Evolutionary conservation across 2,888 invertebrate species (phyloP).

Genomic region (Caenorhabditis wallacei): DNA sequence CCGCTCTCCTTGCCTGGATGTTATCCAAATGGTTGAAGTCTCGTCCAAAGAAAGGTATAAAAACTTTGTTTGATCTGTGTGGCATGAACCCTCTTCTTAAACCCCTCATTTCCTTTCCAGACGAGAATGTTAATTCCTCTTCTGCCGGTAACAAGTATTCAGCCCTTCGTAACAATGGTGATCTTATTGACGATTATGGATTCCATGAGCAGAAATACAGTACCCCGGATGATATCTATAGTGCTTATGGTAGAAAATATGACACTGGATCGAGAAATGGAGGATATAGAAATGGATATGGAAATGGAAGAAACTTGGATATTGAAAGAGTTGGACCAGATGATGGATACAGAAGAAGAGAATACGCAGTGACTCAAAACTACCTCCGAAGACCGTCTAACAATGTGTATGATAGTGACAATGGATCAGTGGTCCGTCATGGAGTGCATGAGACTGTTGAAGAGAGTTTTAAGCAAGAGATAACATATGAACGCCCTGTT

Average conservation of each 20-base stretch:
- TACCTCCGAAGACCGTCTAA: conserved; percentile 63
- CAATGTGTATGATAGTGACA: conserved; percentile 65
- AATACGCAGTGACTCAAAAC: conserved; percentile 54
- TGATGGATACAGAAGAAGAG: conserved; percentile 61
- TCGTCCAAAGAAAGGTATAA: conserved; percentile 79
- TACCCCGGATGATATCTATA: conserved; percentile 72
- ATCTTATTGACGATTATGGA: conserved; percentile 62
- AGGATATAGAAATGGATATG: conserved; percentile 38
- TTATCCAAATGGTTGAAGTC: conserved; percentile 76
- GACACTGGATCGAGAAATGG: conserved; percentile 48
- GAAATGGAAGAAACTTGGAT: conserved; percentile 49
- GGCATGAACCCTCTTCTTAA: conserved; percentile 1
- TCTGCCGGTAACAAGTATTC: conserved; percentile 62
- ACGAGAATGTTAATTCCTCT: conserved; percentile 20
- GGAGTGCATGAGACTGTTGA: conserved; percentile 81
- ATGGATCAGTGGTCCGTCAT: conserved; percentile 70
- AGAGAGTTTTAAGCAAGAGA: conserved; percentile 81
- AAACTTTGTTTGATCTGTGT: not conserved
- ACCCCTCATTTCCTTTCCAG: conserved; percentile 35
- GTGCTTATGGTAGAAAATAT: conserved; percentile 74
- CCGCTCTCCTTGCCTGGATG: conserved; percentile 73
- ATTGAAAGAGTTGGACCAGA: conserved; percentile 55
- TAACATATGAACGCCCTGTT: conserved; percentile 77
- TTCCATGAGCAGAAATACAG: conserved; percentile 70
- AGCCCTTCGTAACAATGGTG: conserved; percentile 59